Evolutionary conservation across 2,888 invertebrate species (phyloP), one percentile per base, ranked within the genome.

Genomic region (Synanthedon vespiformis): DNA sequence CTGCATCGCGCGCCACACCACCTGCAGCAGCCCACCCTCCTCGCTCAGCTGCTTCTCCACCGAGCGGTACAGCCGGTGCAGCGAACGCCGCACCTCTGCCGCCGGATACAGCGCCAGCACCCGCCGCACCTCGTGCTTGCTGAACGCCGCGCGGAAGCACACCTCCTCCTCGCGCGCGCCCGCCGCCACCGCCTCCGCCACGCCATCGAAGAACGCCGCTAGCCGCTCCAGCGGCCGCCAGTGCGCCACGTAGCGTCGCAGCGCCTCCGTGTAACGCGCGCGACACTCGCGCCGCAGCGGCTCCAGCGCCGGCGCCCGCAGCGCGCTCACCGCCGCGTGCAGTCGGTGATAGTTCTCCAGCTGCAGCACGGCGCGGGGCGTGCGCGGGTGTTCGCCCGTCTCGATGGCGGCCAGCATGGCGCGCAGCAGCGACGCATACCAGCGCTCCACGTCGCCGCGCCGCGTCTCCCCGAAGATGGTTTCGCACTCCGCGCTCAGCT

Each of bases 1-100:
- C 89, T 99, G 98, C 98, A 99, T 98, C 65, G 97, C 96, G 73
- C 97, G 92, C 99, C 99, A 99, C 54, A 99, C 99, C 51, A 99
- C 99, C 90, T 96, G 95, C 67, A 97, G 89, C 58, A 98, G 89
- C 71, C 96, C 97, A 75, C 95, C 95, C 80, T 96, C 96, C 80
- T 97, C 97, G 68, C 95, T 96, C 49, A 99, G 88, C 82, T 99
- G 98, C 87, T 99, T 99, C 77, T 99, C 99, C 53, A 99, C 97
- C 80, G 97, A 97, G 78, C 94, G 94, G 80, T 97, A 98, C 57
- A 99, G 89, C 68, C 95, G 92, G 80, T 98, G 97, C 58, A 98
- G 87, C 2, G 97, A 96, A 74, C 94, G 94, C 82, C 97, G 97
- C 14, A 98, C 96, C 90, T 97, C 94, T 68, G 94, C 92, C 59